Percentiles rank a stretch among this genome's conserved stretches.
Conservation (phyloP, 2,113 vertebrate species). For the Hydrolagus affinis region DNA sequence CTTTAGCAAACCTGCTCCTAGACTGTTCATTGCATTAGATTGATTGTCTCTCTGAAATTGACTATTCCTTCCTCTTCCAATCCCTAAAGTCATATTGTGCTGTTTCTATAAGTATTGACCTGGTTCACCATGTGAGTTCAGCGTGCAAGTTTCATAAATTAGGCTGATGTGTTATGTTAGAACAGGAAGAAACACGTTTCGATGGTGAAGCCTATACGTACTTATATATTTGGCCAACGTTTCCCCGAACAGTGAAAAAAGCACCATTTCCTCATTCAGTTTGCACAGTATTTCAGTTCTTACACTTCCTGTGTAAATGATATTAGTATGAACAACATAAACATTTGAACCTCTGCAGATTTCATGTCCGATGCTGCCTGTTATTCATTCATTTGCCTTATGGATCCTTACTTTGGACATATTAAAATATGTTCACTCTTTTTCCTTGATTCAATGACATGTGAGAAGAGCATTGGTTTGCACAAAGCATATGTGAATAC, state of each 20-base stretch:
- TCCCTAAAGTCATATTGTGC: background rate
- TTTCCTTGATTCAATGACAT: constrained; percentile 1
- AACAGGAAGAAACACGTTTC: background rate
- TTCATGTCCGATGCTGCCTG: background rate
- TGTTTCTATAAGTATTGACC: background rate
- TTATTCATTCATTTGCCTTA: background rate
- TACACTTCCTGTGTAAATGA: background rate
- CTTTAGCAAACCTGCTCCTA: background rate
- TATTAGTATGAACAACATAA: background rate
- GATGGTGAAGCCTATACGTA: background rate
- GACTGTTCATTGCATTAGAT: background rate
- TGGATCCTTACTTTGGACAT: background rate
- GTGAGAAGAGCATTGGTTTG: background rate
- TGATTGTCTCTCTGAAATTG: background rate
- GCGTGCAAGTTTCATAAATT: background rate
- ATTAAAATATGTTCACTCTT: background rate
- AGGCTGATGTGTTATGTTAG: background rate
- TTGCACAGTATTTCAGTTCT: background rate
- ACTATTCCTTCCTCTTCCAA: background rate
- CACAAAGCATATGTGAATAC: background rate
- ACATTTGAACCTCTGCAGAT: background rate
- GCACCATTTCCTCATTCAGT: background rate
- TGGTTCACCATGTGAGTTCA: background rate
- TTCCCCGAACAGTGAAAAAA: background rate
- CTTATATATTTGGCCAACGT: background rate